Conservation (phyloP, 2,797 vertebrate genomes). For the Sebastes itinus region DNA sequence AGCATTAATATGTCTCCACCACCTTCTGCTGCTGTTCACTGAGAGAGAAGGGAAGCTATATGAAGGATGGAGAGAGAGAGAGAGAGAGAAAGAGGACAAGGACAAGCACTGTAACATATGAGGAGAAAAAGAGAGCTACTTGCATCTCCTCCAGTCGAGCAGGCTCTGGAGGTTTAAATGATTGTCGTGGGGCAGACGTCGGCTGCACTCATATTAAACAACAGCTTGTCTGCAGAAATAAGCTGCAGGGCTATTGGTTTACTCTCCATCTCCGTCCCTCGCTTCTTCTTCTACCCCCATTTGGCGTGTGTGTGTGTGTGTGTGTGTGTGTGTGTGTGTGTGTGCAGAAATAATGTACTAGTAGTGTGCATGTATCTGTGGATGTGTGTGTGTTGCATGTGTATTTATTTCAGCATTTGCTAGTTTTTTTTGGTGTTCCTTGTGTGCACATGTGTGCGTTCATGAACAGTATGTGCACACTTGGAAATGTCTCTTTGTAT, state of each 20-base stretch:
- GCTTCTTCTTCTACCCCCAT: conserved; percentile 15
- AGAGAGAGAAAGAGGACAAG: background rate
- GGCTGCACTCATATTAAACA: conserved; percentile 77
- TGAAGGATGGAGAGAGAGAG: background rate
- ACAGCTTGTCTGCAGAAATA: conserved; percentile 78
- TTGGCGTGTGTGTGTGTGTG: background rate
- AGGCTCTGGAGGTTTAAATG: conserved; percentile 73
- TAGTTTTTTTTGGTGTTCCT: background rate
- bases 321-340: background rate
- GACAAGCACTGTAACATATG: conserved; percentile 11
- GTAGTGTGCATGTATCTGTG: background rate
- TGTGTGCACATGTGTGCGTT: background rate
- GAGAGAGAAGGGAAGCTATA: background rate
- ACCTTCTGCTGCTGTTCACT: conserved; percentile 22
- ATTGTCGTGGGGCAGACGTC: conserved; percentile 58
- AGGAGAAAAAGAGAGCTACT: conserved; percentile 34
- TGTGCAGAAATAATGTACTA: background rate
- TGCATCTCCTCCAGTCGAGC: conserved; percentile 61
- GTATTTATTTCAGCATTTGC: conserved; percentile 2
- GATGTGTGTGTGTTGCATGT: background rate
- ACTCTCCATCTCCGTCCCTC: conserved; percentile 58
- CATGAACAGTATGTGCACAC: background rate
- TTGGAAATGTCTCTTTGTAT: conserved; percentile 1
- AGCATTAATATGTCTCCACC: conserved; percentile 41
- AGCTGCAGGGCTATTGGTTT: conserved; percentile 73